A percentile compares a stretch with the other conserved stretches of the same genome.
These are phyloP conservation scores for Ischnura elegans DNA, from an alignment of 2,888 invertebrate genomes.

Conservation along the genomic window DNA sequence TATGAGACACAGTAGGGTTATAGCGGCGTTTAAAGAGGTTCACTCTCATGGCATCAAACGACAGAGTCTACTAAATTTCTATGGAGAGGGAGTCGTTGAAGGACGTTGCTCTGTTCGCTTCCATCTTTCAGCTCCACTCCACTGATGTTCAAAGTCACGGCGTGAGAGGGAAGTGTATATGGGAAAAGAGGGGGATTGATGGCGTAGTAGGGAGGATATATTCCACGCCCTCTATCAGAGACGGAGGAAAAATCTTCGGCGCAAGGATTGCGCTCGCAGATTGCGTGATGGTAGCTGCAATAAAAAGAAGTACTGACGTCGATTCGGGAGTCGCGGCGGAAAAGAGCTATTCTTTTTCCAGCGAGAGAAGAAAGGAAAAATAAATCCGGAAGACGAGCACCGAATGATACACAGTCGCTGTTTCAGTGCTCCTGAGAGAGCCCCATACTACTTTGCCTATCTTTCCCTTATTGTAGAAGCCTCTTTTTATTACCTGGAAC, in stretches of 20 bases:
- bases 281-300: background rate
- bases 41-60: background rate
- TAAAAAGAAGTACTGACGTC: background rate
- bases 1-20: background rate
- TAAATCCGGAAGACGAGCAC: too few species aligned
- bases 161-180: background rate
- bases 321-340: background rate
- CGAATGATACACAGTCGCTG: background rate
- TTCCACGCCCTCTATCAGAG: background rate
- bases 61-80: background rate
- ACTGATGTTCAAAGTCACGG: background rate
- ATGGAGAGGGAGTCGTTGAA: background rate
- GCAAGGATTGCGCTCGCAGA: background rate
- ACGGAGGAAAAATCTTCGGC: background rate
- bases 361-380: background rate
- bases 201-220: too few species aligned
- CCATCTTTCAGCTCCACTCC: background rate
- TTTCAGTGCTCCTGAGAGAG: background rate
- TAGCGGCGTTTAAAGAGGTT: background rate
- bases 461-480: too few species aligned
- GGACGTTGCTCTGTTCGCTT: background rate
- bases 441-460: too few species aligned
- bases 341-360: background rate
- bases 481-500: too few species aligned
- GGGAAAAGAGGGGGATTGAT: background rate